phyloP scores from a whole-genome alignment of 1,140 invertebrate genomes.

The Ceratina japonica region DNA sequence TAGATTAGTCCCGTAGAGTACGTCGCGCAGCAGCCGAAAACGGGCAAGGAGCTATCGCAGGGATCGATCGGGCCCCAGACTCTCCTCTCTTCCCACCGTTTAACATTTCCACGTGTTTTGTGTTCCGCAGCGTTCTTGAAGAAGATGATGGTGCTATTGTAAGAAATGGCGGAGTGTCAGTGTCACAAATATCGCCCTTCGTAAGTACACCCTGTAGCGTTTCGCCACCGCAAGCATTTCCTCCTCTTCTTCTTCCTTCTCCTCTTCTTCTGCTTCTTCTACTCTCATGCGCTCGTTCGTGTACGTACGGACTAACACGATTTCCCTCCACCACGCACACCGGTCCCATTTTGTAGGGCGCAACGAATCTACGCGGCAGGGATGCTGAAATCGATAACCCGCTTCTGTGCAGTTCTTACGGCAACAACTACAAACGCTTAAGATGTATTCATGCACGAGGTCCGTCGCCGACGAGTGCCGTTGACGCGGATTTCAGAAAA shows the following conservation, averaged over 20 bases:
- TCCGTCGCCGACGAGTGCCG: constrained; percentile 30
- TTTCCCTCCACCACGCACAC: constrained; percentile 50
- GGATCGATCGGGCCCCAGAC: neutral
- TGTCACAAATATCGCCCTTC: constrained; percentile 65
- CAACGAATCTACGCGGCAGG: constrained; percentile 69
- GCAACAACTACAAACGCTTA: constrained; percentile 56
- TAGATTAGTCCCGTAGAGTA: constrained; percentile 14
- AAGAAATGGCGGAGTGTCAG: constrained; percentile 70
- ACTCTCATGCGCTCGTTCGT: constrained; percentile 27
- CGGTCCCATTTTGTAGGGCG: constrained; percentile 67
- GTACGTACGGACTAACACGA: constrained; percentile 61
- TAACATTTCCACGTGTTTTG: constrained; percentile 66
- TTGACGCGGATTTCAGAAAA: neutral
- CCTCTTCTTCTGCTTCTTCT: constrained; percentile 45
- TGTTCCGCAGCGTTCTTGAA: constrained; percentile 86
- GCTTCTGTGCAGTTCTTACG: constrained; percentile 61
- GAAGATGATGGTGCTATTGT: constrained; percentile 82
- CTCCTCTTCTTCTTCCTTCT: neutral
- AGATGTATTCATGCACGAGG: constrained; percentile 35
- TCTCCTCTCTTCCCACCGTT: constrained; percentile 7
- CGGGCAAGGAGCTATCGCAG: constrained; percentile 4
- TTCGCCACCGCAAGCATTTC: constrained; percentile 15
- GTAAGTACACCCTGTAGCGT: constrained; percentile 74
- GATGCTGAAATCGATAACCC: constrained; percentile 76
- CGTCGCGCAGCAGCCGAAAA: constrained; percentile 6